Conservation (phyloP, 2,113 vertebrate genomes). For the Microtus richardsoni region DNA sequence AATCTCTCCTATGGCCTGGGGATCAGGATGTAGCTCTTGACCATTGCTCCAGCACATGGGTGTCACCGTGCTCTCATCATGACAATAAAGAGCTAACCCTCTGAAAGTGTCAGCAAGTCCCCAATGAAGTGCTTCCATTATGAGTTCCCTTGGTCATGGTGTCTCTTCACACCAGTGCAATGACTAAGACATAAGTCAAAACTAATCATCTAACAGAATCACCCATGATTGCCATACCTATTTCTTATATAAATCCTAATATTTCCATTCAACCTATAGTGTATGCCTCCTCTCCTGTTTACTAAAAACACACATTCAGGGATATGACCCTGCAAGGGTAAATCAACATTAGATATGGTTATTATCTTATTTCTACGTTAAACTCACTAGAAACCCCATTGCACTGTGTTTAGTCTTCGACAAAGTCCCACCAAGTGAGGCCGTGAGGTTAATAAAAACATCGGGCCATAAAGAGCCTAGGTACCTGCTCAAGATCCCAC, state of each 20-base stretch:
- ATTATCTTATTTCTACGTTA: background rate
- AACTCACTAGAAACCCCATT: background rate
- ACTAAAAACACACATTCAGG: background rate
- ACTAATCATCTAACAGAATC: background rate
- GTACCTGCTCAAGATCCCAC: background rate
- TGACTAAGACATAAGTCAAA: conserved; percentile 6
- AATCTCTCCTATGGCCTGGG: background rate
- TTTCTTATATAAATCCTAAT: background rate
- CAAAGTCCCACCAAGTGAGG: background rate
- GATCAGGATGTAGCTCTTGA: background rate
- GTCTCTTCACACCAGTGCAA: background rate
- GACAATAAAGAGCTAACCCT: background rate
- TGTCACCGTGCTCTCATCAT: background rate
- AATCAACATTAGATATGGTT: background rate
- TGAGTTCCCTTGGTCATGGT: background rate
- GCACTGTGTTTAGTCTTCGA: background rate
- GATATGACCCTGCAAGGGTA: background rate
- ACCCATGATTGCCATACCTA: background rate
- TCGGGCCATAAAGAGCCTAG: background rate
- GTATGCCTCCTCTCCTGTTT: background rate
- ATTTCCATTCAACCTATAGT: background rate
- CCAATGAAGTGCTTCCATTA: background rate
- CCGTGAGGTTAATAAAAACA: background rate
- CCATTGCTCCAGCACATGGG: background rate
- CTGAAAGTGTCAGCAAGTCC: background rate